phyloP scores from a whole-genome alignment of 2,888 invertebrate species.

The Drosophila pullipes region DNA sequence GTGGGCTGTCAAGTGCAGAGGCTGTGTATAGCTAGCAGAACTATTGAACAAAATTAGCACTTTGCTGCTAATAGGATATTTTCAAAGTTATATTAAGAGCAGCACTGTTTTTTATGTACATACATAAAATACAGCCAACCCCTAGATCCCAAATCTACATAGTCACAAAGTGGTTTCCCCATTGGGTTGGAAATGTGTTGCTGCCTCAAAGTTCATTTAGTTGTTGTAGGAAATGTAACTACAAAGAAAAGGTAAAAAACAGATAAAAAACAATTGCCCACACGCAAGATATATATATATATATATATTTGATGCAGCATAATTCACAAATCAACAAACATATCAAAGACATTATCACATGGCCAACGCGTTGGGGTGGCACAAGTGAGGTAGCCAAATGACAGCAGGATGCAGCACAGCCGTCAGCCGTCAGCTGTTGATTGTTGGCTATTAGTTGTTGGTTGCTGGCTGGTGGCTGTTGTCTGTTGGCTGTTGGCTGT shows the following conservation, averaged over 20 bases:
- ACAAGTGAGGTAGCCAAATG: conserved; percentile 70
- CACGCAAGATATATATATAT: conserved; percentile 4
- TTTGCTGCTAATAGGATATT: background rate
- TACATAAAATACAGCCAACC: background rate
- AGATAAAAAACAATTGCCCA: background rate
- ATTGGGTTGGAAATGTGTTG: background rate
- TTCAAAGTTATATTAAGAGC: background rate
- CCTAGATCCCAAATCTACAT: background rate
- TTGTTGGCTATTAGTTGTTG: conserved; percentile 28
- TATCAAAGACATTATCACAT: conserved; percentile 65
- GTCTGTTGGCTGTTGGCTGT: conserved; percentile 27
- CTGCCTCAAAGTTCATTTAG: too few relatives aligned
- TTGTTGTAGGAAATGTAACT: background rate
- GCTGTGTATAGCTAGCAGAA: background rate
- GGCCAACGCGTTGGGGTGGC: conserved; percentile 35
- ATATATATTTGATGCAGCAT: conserved; percentile 1
- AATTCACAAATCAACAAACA: conserved; percentile 55
- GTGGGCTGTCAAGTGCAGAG: conserved; percentile 23
- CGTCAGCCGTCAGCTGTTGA: conserved; percentile 38
- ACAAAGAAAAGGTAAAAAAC: background rate
- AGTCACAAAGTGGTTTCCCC: too few relatives aligned
- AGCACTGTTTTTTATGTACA: background rate
- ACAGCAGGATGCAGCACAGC: conserved; percentile 76
- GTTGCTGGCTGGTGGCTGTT: conserved; percentile 26
- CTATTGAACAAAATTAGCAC: background rate